phyloP scores from a whole-genome alignment of 2,888 invertebrate genomes.

The Eupithecia exiguata region DNA sequence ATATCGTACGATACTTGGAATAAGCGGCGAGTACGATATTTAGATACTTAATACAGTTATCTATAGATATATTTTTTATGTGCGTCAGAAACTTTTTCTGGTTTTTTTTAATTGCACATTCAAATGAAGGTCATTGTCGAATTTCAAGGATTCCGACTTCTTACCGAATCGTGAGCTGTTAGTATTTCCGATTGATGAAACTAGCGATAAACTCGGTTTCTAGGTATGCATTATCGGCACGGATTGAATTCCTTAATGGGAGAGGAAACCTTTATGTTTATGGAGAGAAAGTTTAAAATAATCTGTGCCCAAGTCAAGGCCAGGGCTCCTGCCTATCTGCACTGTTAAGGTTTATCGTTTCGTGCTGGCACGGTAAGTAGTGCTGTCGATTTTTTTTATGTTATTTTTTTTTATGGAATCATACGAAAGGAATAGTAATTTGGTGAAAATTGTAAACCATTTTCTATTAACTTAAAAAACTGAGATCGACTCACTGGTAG shows the following conservation, averaged over 20 bases:
- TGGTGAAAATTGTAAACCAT: too few species aligned
- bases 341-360: not conserved
- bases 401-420: too few species aligned
- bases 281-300: slow-evolving; percentile 2
- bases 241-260: not conserved
- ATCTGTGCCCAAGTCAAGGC: not conserved
- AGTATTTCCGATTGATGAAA: slow-evolving; percentile 1
- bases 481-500: too few species aligned
- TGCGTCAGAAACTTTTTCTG: slow-evolving; percentile 5
- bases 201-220: not conserved
- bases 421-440: too few species aligned
- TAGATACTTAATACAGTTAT: not conserved
- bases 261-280: slow-evolving; percentile 1
- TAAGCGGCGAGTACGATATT: not conserved
- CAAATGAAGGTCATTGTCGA: not conserved
- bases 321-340: not conserved
- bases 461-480: too few species aligned
- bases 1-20: slow-evolving; percentile 65
- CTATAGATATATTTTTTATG: not conserved
- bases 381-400: too few species aligned
- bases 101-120: slow-evolving; percentile 7
- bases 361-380: not conserved
- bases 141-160: not conserved
- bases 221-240: not conserved
- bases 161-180: not conserved